A percentile compares a stretch with the other conserved stretches of the same genome.
Conservation (phyloP, 2,888 invertebrate genomes). For the Acanthosoma haemorrhoidale region DNA sequence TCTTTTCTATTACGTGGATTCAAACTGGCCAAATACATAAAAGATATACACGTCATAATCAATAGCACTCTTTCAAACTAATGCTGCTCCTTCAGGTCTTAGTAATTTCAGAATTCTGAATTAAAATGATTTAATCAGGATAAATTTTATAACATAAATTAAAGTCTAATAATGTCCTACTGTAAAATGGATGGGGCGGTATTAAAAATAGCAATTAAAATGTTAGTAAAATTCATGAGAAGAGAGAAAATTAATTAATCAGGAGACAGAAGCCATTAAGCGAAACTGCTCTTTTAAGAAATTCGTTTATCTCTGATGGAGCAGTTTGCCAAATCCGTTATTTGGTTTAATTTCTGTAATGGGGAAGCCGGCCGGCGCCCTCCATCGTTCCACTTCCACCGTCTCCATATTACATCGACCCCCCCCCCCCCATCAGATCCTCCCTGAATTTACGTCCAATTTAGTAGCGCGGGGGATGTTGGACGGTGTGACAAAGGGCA, state of each 20-base stretch:
- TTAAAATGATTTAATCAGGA: no score
- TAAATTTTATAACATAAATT: no score
- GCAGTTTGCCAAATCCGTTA: neutral
- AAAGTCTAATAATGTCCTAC: no score
- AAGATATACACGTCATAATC: no score
- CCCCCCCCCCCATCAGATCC: neutral
- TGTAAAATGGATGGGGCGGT: neutral
- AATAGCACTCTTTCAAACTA: no score
- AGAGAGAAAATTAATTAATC: neutral
- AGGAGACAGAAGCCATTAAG: neutral
- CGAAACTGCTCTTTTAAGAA: neutral
- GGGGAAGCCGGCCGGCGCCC: neutral
- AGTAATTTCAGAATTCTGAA: no score
- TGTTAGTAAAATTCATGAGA: neutral
- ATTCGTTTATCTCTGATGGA: neutral
- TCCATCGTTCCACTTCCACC: no score
- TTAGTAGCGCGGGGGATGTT: no score
- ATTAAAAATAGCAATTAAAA: neutral
- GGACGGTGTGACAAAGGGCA: neutral
- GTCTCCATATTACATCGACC: neutral
- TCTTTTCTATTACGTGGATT: no score
- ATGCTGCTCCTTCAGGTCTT: no score
- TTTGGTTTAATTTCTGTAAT: slow-evolving; percentile 8
- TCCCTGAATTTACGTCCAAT: neutral
- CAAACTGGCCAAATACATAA: no score